Percentiles rank a stretch among this genome's conserved stretches.
phyloP scores from a whole-genome alignment of 1,140 invertebrate genomes.

The Drosophila orena region DNA sequence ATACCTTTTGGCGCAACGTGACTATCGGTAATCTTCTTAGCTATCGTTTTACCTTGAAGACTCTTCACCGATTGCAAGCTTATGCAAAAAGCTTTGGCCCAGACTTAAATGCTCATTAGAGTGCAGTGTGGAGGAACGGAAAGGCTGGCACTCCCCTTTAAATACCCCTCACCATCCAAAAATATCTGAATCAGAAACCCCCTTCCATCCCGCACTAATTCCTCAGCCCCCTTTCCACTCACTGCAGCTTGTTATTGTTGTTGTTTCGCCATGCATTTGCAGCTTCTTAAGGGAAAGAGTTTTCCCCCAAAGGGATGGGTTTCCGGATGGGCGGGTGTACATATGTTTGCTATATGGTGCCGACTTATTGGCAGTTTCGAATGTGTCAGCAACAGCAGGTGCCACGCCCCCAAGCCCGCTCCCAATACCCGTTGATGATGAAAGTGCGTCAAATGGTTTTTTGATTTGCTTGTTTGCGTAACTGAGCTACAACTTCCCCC shows the following conservation, averaged over 20 bases:
- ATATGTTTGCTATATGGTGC: background rate
- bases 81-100: conserved; percentile 44
- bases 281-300: conserved; percentile 1
- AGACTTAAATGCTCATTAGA: conserved; percentile 71
- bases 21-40: conserved; percentile 7
- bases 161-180: background rate
- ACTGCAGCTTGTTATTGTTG: conserved; percentile 47
- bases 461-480: conserved; percentile 80
- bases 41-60: background rate
- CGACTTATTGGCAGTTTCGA: conserved; percentile 77
- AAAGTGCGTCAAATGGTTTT: conserved; percentile 82
- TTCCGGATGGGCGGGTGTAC: background rate
- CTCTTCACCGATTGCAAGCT: conserved; percentile 9
- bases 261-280: conserved; percentile 21
- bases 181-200: background rate
- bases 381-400: conserved; percentile 80
- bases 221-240: background rate
- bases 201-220: background rate
- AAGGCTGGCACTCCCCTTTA: background rate
- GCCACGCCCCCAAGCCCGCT: conserved; percentile 36
- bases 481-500: conserved; percentile 54
- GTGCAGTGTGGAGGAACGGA: conserved; percentile 1
- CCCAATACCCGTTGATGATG: conserved; percentile 64
- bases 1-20: background rate
- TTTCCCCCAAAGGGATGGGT: background rate